Conservation (phyloP, 2,888 invertebrate genomes). For the Fragum sueziense region DNA sequence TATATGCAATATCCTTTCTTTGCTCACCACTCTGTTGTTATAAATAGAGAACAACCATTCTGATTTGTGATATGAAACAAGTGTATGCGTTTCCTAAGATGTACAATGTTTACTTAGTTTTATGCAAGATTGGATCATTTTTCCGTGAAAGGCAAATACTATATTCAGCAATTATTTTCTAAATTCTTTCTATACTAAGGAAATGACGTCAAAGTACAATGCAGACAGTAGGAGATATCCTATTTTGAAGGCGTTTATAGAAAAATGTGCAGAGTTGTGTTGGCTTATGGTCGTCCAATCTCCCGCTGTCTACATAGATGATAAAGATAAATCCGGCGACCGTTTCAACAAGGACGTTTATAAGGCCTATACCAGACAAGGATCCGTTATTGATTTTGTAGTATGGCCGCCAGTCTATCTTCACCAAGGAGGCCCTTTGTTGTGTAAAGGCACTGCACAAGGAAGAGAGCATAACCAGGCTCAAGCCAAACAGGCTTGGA, state of each 20-base stretch:
- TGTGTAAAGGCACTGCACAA: too few species aligned
- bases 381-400: too few species aligned
- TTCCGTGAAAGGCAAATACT: neutral
- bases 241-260: neutral
- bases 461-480: too few species aligned
- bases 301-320: constrained; percentile 22
- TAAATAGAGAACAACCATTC: too few species aligned
- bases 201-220: neutral
- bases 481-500: too few species aligned
- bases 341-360: too few species aligned
- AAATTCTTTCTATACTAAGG: neutral
- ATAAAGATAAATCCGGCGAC: neutral
- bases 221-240: neutral
- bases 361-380: too few species aligned
- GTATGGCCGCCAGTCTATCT: too few species aligned
- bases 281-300: constrained; percentile 29
- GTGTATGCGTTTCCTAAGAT: neutral
- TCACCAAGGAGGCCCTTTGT: too few species aligned
- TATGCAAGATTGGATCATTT: neutral
- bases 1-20: too few species aligned
- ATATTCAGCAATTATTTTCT: neutral
- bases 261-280: constrained; percentile 22
- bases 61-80: neutral
- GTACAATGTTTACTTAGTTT: neutral
- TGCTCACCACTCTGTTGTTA: too few species aligned